Evolutionary conservation across 1,140 invertebrate genomes (phyloP), one percentile per base, ranked within the genome.

Genomic region (Homalodisca vitripennis): DNA sequence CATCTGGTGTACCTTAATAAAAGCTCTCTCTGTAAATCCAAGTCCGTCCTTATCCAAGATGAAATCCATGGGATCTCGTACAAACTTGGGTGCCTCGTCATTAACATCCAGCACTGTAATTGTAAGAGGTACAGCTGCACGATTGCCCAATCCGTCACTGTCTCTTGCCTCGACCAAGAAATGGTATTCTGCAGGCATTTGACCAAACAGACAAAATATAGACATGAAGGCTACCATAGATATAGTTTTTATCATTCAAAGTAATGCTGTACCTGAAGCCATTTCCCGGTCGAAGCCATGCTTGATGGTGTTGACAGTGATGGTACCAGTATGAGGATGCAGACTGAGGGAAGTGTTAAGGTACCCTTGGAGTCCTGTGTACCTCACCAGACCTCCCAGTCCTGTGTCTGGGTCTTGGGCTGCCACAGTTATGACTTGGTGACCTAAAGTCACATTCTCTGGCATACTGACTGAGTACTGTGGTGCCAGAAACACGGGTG

Each of bases 141-240:
- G 85, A 73, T 92, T 86, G 29, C 93, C 94, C 73, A 86, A 83
- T 22, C 93, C 92, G 73, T 90, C 87, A 77, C 91, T 90, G 79
- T 97, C 94, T 73, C 89, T 84, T 27, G 94, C 94, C 82, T 95
- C 92, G 26, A 95, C 87, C 70, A 87, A 87, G 70, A 97, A 84
- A 76, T 87, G 86, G 77, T 93, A 87, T 73, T 88, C 87, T 75
- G 78, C 70, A 63, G 77, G 71, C 20, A n/a, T n/a, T n/a, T n/a
- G n/a, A n/a, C n/a, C n/a, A n/a, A n/a, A n/a, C n/a, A n/a, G n/a
- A n/a, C 12, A 46, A 46, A 46, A 12, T 46, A n/a, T 12, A 46
- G n/a, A 46, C 41, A 46, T 12, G n/a, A 46, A 12, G 12, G 41
- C 41, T 12, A n/a, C 41, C 12, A 46, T 46, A 62, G 14, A 51